phyloP scores from a whole-genome alignment of 2,113 vertebrate species.

The Sinosuthora webbiana region DNA sequence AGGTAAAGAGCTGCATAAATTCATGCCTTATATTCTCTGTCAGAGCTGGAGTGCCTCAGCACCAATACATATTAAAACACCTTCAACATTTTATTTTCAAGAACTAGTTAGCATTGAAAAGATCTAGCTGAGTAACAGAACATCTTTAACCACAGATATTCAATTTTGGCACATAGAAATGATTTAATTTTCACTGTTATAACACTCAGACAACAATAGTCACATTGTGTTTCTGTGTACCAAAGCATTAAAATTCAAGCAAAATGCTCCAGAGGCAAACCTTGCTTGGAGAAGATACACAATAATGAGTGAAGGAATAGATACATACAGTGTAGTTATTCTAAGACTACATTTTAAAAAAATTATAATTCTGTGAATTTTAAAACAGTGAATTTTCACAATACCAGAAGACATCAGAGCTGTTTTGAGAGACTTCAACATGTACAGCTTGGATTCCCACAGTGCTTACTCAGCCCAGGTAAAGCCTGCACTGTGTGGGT shows the following conservation, averaged over 20 bases:
- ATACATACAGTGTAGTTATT: neutral
- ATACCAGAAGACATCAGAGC: neutral
- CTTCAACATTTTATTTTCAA: neutral
- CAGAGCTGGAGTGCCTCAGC: neutral
- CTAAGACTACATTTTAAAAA: neutral
- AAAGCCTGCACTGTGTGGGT: accelerated
- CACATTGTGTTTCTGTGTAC: neutral
- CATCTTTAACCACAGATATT: neutral
- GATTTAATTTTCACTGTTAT: neutral
- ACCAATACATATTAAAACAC: neutral
- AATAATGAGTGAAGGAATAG: neutral
- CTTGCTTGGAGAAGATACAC: neutral
- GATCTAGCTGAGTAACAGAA: neutral
- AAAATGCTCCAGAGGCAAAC: neutral
- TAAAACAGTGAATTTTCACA: neutral
- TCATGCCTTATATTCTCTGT: neutral
- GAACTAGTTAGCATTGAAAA: neutral
- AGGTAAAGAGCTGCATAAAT: neutral
- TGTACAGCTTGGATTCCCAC: neutral
- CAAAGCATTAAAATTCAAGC: neutral
- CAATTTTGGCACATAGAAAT: neutral
- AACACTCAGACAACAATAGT: neutral
- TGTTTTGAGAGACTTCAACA: neutral
- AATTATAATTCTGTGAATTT: neutral
- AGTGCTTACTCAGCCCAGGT: accelerated